Evolutionary conservation across 2,888 invertebrate species (phyloP), one percentile per base, ranked within the genome.

Genomic region (Thera britannica): DNA sequence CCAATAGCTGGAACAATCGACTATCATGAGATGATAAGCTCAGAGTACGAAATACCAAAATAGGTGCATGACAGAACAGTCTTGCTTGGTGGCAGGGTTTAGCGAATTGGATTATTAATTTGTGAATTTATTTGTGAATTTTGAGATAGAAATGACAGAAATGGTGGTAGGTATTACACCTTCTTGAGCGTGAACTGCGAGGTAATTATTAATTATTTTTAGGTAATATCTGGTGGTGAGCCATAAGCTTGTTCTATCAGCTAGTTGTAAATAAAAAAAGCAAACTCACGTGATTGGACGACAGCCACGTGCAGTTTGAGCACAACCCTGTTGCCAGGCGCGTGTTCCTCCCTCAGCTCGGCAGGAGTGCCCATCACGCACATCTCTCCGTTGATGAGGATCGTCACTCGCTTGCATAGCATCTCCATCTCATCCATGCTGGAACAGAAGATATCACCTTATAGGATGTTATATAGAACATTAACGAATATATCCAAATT

Each of bases 381-480:
- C 62, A 69, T 62, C 59, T 63, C 59, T 5, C 69, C 69, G 5
- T 34, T 35, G 0, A 9, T 60, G 54, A 72, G 62, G 52, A 72
- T 70, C 12, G 66, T 65, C 3, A 72, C 65, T 1, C 70, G 62
- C 2, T 12, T 9, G 65, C 73, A 73, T 7, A 71, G 66, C 60
- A 60, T 56, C 61, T 71, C 71, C 67, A 73, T 69, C 48, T 71
- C 71, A 44, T 73, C 71, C 71, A 69, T 71, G 46, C 71, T 71
- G 56, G 8, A 58, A 61, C 44, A 46, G 9, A 41, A 54, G 23
- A 54, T 36, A 3, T 56, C 3, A 11, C 8, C 48, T 49, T 38
- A 23, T 36, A 23, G 4, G n/a, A 48, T 5, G 23, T 51, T 23
- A 2, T n/a, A 6, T 41, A 41, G 4, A 41, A 7, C 41, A 41